Evolutionary conservation across 2,113 vertebrate species (phyloP).

Genomic region (Aspidoscelis tigris): DNA sequence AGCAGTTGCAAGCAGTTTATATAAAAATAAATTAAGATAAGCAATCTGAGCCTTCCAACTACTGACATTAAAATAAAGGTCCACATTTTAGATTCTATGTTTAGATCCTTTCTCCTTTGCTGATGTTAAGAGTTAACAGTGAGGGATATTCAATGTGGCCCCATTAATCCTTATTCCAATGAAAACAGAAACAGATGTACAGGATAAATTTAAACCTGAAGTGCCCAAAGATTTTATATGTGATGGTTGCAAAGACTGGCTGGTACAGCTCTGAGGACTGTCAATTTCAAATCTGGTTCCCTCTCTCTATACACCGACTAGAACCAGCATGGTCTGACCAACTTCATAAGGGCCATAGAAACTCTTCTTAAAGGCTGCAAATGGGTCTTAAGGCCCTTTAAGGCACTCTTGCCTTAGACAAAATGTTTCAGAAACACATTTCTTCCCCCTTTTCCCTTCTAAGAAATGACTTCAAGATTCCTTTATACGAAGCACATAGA

Average conservation of each 20-base stretch:
- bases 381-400: too few species aligned
- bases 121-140: not conserved
- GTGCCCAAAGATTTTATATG: too few species aligned
- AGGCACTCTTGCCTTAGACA: not conserved
- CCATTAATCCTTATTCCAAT: slow-evolving; percentile 11
- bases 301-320: too few species aligned
- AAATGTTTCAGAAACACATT: not conserved
- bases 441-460: too few species aligned
- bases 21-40: not conserved
- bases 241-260: too few species aligned
- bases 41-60: not conserved
- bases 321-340: too few species aligned
- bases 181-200: slow-evolving; percentile 6
- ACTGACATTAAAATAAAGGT: slow-evolving; percentile 2
- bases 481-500: too few species aligned
- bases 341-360: too few species aligned
- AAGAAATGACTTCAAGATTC: too few species aligned
- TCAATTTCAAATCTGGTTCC: too few species aligned
- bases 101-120: slow-evolving; percentile 11
- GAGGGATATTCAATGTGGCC: slow-evolving; percentile 9
- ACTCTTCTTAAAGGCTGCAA: too few species aligned
- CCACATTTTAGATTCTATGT: not conserved
- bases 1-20: not conserved
- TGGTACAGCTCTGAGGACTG: too few species aligned
- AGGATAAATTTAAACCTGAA: not conserved